These are phyloP conservation scores for Molanna angustata DNA, from an alignment of 2,888 invertebrate species.

Conservation along the genomic window DNA sequence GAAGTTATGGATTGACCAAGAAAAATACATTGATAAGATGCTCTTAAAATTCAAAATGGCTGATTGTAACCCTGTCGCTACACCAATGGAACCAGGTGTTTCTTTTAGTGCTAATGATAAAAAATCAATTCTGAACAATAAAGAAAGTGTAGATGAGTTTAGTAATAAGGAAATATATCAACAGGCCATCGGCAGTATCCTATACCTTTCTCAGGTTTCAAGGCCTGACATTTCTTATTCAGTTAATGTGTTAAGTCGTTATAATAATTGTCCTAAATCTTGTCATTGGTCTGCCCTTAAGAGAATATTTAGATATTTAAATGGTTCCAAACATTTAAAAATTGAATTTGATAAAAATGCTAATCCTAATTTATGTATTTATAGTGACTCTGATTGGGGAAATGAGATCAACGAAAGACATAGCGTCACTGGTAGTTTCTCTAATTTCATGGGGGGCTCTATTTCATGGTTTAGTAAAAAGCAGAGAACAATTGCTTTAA, in stretches of 20 bases:
- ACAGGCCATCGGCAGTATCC: background rate
- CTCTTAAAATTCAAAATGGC: background rate
- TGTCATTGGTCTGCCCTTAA: constrained; percentile 32
- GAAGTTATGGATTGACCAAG: background rate
- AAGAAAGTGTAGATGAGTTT: background rate
- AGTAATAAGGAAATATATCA: too few species aligned
- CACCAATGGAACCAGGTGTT: too few species aligned
- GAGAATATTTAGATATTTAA: constrained; percentile 33
- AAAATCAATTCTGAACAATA: too few species aligned
- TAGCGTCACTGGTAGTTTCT: too few species aligned
- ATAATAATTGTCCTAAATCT: constrained; percentile 27
- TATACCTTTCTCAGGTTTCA: constrained; percentile 16
- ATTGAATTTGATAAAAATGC: background rate
- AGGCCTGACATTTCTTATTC: constrained; percentile 33
- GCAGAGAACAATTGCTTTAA: constrained; percentile 34
- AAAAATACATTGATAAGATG: background rate
- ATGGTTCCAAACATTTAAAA: constrained; percentile 31
- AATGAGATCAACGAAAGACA: too few species aligned
- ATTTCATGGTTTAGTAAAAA: constrained; percentile 35
- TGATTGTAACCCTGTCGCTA: background rate
- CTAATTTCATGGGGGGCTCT: too few species aligned
- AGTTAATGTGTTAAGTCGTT: constrained; percentile 34
- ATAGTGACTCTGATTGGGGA: constrained; percentile 9
- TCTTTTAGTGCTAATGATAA: too few species aligned
- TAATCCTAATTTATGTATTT: too few species aligned